Evolutionary conservation across 2,113 vertebrate genomes (phyloP).

Genomic region (Hippopotamus amphibius): DNA sequence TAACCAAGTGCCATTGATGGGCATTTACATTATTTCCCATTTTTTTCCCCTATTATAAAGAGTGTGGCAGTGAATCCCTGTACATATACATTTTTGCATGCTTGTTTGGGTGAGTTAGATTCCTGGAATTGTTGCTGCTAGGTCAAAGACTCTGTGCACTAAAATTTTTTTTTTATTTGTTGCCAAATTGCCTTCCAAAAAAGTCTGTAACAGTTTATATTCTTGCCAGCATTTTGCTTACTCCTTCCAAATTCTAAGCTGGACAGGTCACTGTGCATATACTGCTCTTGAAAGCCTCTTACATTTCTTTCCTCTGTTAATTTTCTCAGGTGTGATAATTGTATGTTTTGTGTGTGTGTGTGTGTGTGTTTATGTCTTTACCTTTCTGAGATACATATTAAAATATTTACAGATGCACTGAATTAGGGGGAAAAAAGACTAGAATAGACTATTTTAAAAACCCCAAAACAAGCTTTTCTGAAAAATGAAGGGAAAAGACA

Average conservation of each 20-base stretch:
- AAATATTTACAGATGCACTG: constrained; percentile 58
- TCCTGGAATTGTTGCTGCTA: constrained; percentile 37
- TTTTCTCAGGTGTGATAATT: constrained; percentile 40
- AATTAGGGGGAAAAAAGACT: neutral
- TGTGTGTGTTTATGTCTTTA: constrained; percentile 10
- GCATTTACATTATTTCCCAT: neutral
- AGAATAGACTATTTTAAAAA: neutral
- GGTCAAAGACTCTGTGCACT: neutral
- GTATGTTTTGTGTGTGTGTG: neutral
- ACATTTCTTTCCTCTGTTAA: constrained; percentile 13
- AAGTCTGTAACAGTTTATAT: constrained; percentile 13
- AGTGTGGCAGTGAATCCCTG: neutral
- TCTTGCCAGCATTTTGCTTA: constrained; percentile 28
- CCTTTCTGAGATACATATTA: constrained; percentile 32
- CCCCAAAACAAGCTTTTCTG: constrained; percentile 5
- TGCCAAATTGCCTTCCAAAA: constrained; percentile 59
- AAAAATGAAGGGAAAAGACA: constrained; percentile 48
- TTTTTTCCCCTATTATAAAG: neutral
- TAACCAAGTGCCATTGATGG: neutral
- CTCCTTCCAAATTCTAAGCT: neutral
- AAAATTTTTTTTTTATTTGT: constrained; percentile 31
- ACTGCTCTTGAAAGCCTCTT: constrained; percentile 23
- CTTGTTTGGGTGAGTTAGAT: constrained; percentile 5
- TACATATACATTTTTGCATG: neutral
- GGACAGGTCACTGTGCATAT: neutral